These are phyloP conservation scores for Scrobipalpa atriplicella DNA, from an alignment of 2,888 invertebrate genomes.

Conservation along the genomic window DNA sequence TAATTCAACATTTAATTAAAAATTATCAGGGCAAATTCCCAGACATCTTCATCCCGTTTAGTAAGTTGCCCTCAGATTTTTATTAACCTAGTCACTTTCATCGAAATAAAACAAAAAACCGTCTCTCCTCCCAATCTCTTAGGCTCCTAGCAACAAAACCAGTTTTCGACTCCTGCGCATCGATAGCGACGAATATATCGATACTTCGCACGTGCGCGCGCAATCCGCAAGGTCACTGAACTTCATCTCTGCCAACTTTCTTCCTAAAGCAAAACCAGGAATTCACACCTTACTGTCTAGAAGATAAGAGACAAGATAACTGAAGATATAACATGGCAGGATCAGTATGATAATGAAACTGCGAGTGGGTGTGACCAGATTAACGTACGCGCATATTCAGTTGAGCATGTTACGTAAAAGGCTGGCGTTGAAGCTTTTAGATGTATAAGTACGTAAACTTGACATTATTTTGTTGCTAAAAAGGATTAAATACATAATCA, in stretches of 20 bases:
- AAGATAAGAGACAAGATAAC: not conserved
- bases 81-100: not conserved
- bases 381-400: conserved; percentile 24
- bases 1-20: no score
- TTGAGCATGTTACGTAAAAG: conserved; percentile 2
- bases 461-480: not conserved
- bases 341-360: conserved; percentile 24
- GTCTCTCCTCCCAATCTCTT: no score
- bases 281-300: not conserved
- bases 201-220: conserved; percentile 16
- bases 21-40: no score
- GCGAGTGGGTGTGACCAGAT: conserved; percentile 26
- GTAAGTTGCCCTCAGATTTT: no score
- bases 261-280: not conserved
- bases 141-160: conserved; percentile 4
- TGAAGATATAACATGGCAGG: conserved; percentile 13
- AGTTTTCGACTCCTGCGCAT: not conserved
- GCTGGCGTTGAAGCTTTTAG: not conserved
- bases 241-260: conserved; percentile 18
- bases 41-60: no score
- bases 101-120: not conserved
- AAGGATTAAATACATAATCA: not conserved
- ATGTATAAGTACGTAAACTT: not conserved
- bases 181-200: conserved; percentile 5
- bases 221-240: conserved; percentile 20